Evolutionary conservation across 92 coral and sea anemone genomes (phyloP).

Genomic region (Umimayanthus kanabou): DNA sequence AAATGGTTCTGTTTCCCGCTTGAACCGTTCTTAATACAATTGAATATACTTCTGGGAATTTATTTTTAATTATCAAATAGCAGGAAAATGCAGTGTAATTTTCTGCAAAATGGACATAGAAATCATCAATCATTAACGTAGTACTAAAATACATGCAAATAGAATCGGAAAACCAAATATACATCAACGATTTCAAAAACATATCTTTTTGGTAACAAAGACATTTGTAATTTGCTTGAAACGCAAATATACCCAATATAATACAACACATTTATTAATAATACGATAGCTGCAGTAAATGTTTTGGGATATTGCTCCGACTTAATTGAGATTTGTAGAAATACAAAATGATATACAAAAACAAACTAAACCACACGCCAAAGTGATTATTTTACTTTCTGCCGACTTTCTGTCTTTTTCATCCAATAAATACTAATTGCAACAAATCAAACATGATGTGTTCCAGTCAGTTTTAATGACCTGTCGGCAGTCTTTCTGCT

Average conservation of each 20-base stretch:
- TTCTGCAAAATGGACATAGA: background rate
- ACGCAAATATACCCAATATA: background rate
- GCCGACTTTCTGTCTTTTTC: constrained; percentile 3
- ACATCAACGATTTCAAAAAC: background rate
- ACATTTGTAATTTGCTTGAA: background rate
- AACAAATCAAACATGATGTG: background rate
- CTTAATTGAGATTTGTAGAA: background rate
- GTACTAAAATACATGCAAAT: background rate
- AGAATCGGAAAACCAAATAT: background rate
- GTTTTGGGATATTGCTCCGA: background rate
- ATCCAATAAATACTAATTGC: constrained; percentile 4
- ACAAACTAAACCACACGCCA: background rate
- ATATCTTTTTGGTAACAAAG: background rate
- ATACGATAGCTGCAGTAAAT: background rate
- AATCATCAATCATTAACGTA: constrained; percentile 1
- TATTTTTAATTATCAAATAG: no score
- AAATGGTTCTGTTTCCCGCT: background rate
- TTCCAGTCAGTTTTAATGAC: constrained; percentile 15
- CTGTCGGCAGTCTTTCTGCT: constrained; percentile 10
- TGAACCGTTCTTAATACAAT: background rate
- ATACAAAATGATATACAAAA: background rate
- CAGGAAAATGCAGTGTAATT: background rate
- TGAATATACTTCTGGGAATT: background rate
- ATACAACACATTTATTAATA: no score
- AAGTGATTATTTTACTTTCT: background rate